phyloP scores from a whole-genome alignment of 2,113 vertebrate species.

The Murina feae region DNA sequence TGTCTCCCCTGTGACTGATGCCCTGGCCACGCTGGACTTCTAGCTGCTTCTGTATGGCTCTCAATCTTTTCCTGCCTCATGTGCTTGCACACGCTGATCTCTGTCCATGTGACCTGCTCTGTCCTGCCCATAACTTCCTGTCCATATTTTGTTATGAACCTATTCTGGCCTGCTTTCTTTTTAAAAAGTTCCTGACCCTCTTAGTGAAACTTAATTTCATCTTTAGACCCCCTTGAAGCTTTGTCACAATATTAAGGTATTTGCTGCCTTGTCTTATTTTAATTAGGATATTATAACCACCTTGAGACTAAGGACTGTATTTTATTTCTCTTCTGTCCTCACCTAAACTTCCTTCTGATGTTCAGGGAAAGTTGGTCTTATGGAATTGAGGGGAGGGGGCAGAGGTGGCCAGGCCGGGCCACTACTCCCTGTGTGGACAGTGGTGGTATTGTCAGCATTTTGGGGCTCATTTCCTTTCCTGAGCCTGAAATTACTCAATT shows the following conservation, averaged over 20 bases:
- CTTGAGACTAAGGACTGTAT: neutral
- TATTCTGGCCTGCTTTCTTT: neutral
- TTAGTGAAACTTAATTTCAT: neutral
- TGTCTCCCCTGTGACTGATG: neutral
- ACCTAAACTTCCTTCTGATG: neutral
- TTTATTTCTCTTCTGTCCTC: neutral
- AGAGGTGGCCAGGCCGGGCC: fast-evolving
- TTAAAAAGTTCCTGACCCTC: neutral
- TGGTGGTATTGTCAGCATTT: neutral
- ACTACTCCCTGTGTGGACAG: fast-evolving
- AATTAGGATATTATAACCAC: neutral
- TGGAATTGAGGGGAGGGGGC: neutral
- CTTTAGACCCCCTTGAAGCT: neutral
- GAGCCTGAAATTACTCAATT: neutral
- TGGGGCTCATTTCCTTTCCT: neutral
- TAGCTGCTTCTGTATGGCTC: neutral
- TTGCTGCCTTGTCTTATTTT: neutral
- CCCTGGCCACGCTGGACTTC: neutral
- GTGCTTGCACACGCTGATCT: neutral
- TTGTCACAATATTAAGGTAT: neutral
- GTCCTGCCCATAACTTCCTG: neutral
- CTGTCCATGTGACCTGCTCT: neutral
- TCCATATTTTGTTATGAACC: neutral
- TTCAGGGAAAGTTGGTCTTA: neutral
- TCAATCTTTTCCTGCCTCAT: neutral